Percentiles rank a stretch among this genome's conserved stretches.
Conservation (phyloP, 1,140 invertebrate species). For the Hycleus phaleratus region DNA sequence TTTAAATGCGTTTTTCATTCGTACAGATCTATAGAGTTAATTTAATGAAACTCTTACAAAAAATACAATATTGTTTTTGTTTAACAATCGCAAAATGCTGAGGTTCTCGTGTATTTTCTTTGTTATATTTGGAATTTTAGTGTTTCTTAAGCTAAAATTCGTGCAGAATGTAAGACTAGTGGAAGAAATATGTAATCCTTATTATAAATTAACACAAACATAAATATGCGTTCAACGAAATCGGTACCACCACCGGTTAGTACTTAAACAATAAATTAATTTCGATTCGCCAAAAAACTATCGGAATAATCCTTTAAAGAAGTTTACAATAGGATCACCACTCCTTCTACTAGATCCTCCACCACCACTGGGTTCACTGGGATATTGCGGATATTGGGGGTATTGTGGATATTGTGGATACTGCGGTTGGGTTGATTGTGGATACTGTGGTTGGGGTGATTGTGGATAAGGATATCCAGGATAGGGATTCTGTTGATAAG, state of each 20-base stretch:
- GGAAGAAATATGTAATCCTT: neutral
- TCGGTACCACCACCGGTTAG: constrained; percentile 3
- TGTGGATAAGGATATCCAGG: constrained; percentile 15
- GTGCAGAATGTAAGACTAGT: neutral
- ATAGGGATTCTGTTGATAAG: constrained; percentile 9
- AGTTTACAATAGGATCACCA: constrained; percentile 29
- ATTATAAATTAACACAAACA: neutral
- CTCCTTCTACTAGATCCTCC: constrained; percentile 9
- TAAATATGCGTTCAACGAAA: neutral
- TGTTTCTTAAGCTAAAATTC: too few species aligned
- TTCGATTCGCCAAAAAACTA: neutral
- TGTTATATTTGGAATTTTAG: too few species aligned
- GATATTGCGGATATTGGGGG: constrained; percentile 17
- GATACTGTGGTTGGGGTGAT: constrained; percentile 15
- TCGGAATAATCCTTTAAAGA: constrained; percentile 30
- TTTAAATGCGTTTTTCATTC: too few species aligned
- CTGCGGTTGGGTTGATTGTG: constrained; percentile 12
- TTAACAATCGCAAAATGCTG: too few species aligned
- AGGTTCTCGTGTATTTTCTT: too few species aligned
- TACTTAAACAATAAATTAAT: neutral
- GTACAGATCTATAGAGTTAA: too few species aligned
- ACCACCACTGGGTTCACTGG: constrained; percentile 4
- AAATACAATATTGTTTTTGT: too few species aligned
- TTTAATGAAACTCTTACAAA: too few species aligned
- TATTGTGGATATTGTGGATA: constrained; percentile 13